Evolutionary conservation across 2,888 invertebrate genomes (phyloP), one percentile per base, ranked within the genome.

Genomic region (Onchidella celtica): DNA sequence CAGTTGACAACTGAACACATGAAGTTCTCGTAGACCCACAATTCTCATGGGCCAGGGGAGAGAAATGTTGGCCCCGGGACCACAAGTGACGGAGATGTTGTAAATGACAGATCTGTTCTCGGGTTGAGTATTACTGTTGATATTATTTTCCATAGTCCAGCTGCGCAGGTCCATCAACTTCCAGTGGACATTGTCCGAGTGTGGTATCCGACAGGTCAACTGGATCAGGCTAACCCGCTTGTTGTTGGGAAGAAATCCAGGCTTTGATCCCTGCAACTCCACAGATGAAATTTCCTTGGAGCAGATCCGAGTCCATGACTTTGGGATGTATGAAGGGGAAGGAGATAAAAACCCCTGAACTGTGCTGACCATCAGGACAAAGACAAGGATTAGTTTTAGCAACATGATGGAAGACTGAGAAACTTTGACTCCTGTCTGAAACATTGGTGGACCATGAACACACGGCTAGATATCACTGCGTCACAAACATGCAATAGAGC

Each of bases 31-130:
- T 0, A 82, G 78, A 36, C 82, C 82, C 0, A 57, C 21, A 9
- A 77, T 73, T 55, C 47, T 72, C 73, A 82, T 77, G 11, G 82
- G 82, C 77, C 77, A 82, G 3, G 82, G 82, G 27, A 82, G 63
- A 34, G 77, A 77, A 24, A 82, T 73, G 68, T 82, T 82, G 6
- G 82, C 82, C 0, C 77, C 82, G 11, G 6, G 0, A 21, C 29
- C 65, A 59, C 82, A 82, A 17, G 29, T 66, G 21, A 78, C 59
- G 0, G 66, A 34, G n/a, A 79, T 47, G 21, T 63, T 36, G 61
- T 76, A 81, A 17, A 70, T 9, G 17, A 72, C 55, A 2, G 40
- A 55, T 9, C 81, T 29, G n/a, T 76, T 81, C 1, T 21, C 17
- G 40, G 81, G 70, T 36, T 34, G 29, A 17, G 76, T 76, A 14